These are phyloP conservation scores for Geopemphigus sp. DNA, from an alignment of 1,140 invertebrate genomes.

Conservation along the genomic window DNA sequence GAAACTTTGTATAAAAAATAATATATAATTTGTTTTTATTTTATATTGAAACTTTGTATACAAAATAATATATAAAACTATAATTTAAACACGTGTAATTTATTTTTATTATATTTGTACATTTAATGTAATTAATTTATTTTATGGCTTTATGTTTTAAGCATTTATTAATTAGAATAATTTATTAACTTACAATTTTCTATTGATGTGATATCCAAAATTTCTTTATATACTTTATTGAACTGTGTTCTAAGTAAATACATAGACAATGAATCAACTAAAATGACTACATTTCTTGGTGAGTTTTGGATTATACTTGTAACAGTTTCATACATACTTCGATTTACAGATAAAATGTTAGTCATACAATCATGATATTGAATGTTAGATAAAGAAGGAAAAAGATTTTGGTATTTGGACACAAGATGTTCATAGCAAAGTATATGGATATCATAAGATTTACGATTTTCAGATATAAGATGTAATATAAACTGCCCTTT, in stretches of 20 bases:
- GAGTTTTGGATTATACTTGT: constrained; percentile 2
- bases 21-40: too few species aligned
- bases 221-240: constrained; percentile 25
- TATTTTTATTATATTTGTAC: too few species aligned
- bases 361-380: constrained; percentile 35
- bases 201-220: constrained; percentile 32
- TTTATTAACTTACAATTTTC: neutral
- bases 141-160: neutral
- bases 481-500: constrained; percentile 39
- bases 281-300: constrained; percentile 18
- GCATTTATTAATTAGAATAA: neutral
- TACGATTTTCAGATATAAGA: constrained; percentile 24
- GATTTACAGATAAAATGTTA: neutral
- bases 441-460: constrained; percentile 25
- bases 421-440: constrained; percentile 33
- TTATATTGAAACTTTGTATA: too few species aligned
- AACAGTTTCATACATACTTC: constrained; percentile 10
- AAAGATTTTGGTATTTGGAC: constrained; percentile 9
- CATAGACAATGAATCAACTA: constrained; percentile 39
- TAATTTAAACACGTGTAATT: too few species aligned
- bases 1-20: too few species aligned
- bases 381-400: constrained; percentile 15
- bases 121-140: too few species aligned
- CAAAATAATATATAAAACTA: too few species aligned
- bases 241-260: constrained; percentile 26